Evolutionary conservation across 1,140 invertebrate genomes (phyloP), one percentile per base, ranked within the genome.

Genomic region (Camponotus pennsylvanicus): DNA sequence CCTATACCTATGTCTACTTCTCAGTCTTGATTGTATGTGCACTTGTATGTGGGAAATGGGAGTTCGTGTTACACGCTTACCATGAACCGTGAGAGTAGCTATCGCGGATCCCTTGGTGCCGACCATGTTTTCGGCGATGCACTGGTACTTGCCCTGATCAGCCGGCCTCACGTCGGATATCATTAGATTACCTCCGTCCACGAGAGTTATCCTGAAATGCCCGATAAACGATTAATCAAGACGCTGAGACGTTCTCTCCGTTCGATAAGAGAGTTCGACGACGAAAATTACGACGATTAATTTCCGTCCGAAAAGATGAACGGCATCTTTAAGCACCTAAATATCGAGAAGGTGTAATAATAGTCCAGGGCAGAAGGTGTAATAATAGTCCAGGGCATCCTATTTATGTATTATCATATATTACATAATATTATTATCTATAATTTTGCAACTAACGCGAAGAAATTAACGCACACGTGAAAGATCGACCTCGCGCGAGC

Each of bases 111-210:
- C 97, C 90, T 97, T 96, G 75, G 96, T 96, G n/a, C 98, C 98
- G 4, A 98, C 98, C 89, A 98, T 96, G 94, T 98, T 98, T 71
- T 97, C 97, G 7, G 98, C 98, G 15, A 98, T 95, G 94, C 98
- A 99, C 90, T 97, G 96, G 93, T 98, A 99, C 88, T 97, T 95
- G 55, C 98, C 98, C 91, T 97, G 97, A 93, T 99, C 98, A 40
- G 96, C 96, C 90, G 97, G 97, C 88, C 97, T 95, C 0, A 98
- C 97, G 93, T 98, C 97, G 27, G 97, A 96, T 90, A 99, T 98
- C 96, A 98, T 97, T 63, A 99, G 95, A 93, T 97, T 98, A 6
- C 98, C 98, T 75, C 96, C 97, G 89, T 98, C 97, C 21, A 97
- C 96, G 85, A 99, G 96, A 90, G 97, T 97, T 91, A 98, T 96